Evolutionary conservation across 1,140 invertebrate genomes (phyloP).

Genomic region (roundworm (Caenorhabditis elegans)): WBcel235 BX284605.5:3940001-3940500

Average conservation of each 20-base stretch:
- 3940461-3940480: background rate
- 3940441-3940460: background rate
- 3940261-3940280: background rate
- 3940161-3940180: constrained; percentile 33
- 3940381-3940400: background rate
- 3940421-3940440: background rate
- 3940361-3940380: background rate
- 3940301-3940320: background rate
- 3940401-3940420: background rate
- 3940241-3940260: constrained; percentile 11
- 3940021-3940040: no score
- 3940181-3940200: constrained; percentile 31
- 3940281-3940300: constrained; percentile 8
- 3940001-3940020: no score
- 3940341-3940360: background rate
- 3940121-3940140: background rate
- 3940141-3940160: constrained; percentile 27
- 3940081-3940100: background rate
- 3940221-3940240: constrained; percentile 27
- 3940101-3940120: background rate
- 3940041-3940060: no score
- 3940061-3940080: no score
- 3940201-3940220: constrained; percentile 23
- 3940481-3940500: background rate
- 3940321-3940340: background rate